phyloP scores from a whole-genome alignment of 2,113 vertebrate species.

The Pachypanchax playfairii region DNA sequence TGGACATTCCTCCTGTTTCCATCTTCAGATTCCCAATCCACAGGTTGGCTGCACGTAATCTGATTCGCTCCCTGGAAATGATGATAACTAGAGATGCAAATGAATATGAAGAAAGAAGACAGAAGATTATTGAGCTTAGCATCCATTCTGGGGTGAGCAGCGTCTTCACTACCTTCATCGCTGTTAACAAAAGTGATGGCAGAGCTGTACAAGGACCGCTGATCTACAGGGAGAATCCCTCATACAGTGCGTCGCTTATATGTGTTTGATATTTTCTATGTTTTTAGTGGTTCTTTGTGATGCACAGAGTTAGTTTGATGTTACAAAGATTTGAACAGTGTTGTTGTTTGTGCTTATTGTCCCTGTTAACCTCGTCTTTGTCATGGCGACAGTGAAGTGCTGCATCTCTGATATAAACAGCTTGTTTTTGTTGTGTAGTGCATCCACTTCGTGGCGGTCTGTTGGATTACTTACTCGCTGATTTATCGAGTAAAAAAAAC shows the following conservation, averaged over 20 bases:
- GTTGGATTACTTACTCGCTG: not conserved
- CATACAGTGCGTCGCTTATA: conserved; percentile 31
- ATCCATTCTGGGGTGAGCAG: conserved; percentile 81
- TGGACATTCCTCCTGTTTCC: conserved; percentile 4
- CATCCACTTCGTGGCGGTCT: not conserved
- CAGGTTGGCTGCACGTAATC: conserved; percentile 77
- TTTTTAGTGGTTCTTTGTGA: not conserved
- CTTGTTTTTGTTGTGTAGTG: not conserved
- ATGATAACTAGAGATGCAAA: conserved; percentile 16
- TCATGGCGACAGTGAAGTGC: no score
- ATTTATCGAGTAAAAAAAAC: not conserved
- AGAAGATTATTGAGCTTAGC: conserved; percentile 76
- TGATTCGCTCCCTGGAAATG: conserved; percentile 77
- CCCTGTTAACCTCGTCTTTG: not conserved
- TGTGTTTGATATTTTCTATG: not conserved
- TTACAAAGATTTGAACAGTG: not conserved
- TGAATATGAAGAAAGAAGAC: conserved; percentile 34
- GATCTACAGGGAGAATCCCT: conserved; percentile 58
- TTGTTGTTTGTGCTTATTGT: not conserved
- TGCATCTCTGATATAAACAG: not conserved
- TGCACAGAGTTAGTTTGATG: not conserved
- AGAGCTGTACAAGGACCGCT: conserved; percentile 70
- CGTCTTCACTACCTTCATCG: conserved; percentile 82
- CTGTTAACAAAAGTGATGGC: conserved; percentile 68
- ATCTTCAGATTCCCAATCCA: conserved; percentile 78